A percentile compares a stretch with the other conserved stretches of the same genome.
Evolutionary conservation across 2,797 vertebrate genomes (phyloP).

Genomic region (Pseudochaenichthys georgianus): DNA sequence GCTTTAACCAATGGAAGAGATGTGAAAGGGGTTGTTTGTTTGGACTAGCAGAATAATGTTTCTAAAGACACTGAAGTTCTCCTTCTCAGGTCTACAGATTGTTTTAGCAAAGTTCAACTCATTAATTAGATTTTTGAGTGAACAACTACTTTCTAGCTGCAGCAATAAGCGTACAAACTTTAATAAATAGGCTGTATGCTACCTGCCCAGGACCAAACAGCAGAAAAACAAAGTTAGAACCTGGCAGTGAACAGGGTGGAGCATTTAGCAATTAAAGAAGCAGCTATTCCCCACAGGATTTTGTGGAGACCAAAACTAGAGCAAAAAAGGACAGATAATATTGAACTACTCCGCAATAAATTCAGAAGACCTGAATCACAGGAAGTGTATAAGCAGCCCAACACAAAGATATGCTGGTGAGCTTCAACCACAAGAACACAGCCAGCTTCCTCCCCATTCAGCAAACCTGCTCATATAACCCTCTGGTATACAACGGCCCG

Average conservation of each 20-base stretch:
- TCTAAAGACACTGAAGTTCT: background rate
- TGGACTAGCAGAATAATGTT: background rate
- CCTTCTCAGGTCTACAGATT: background rate
- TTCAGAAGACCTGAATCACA: background rate
- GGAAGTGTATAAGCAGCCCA: background rate
- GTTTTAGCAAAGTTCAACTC: background rate
- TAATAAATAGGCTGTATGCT: background rate
- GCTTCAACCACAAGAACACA: background rate
- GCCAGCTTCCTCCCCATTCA: slow-evolving; percentile 1
- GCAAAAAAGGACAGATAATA: background rate
- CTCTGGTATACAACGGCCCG: background rate
- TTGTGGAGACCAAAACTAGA: slow-evolving; percentile 4
- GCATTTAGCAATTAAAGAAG: background rate
- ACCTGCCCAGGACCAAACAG: background rate
- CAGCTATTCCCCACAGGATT: background rate
- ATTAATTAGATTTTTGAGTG: background rate
- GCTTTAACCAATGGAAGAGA: background rate
- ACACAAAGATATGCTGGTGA: background rate
- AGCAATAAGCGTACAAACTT: background rate
- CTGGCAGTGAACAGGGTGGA: background rate
- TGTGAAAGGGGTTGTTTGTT: background rate
- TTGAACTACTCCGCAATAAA: background rate
- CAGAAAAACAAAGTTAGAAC: background rate
- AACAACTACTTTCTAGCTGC: background rate
- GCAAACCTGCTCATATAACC: background rate